Evolutionary conservation across 2,888 invertebrate genomes (phyloP), one percentile per base, ranked within the genome.

Genomic region (Glomeris marginata): DNA sequence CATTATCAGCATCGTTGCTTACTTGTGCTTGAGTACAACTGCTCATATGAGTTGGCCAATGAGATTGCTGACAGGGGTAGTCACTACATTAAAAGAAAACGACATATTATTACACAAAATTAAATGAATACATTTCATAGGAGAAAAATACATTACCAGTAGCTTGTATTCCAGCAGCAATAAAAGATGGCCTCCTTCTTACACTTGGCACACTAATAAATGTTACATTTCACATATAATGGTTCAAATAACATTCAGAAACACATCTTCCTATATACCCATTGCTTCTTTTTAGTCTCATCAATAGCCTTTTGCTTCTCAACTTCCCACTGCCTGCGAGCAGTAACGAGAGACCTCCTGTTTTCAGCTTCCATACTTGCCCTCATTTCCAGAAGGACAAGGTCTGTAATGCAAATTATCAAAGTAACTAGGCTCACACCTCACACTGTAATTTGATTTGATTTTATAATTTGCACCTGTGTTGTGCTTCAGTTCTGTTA

Each of bases 161-260:
- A 94, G 47, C 87, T 80, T 0, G 91, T 91, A 70, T 91, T 92
- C 91, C 92, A 94, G 64, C 94, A 94, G 63, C 94, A 94, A 67
- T 90, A 88, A 66, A 87, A 86, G 59, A 83, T 78, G 0, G 92
- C 87, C 67, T 91, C 91, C 58, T 82, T 81, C 38, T 76, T 76
- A 68, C 94, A 94, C 63, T 78, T 76, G 0, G 84, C 81, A 66
- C 94, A 94, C 70, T 69, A 60, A 42, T 54, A 52, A 44, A 11
- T 33, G 40, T 47, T 51, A 41, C 28, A 28, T 28, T 28, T 28
- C 4, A 28, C 28, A 28, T 28, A 28, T n/a, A n/a, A n/a, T 28
- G 8, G 13, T 36, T 28, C 20, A 13, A 51, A n/a, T 51, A 18
- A 47, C 21, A 22, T 2, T 42, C 16, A 35, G 10, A n/a, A 15